Conservation (phyloP, 2,888 invertebrate species). For the Chalcosyrphus nemorum region DNA sequence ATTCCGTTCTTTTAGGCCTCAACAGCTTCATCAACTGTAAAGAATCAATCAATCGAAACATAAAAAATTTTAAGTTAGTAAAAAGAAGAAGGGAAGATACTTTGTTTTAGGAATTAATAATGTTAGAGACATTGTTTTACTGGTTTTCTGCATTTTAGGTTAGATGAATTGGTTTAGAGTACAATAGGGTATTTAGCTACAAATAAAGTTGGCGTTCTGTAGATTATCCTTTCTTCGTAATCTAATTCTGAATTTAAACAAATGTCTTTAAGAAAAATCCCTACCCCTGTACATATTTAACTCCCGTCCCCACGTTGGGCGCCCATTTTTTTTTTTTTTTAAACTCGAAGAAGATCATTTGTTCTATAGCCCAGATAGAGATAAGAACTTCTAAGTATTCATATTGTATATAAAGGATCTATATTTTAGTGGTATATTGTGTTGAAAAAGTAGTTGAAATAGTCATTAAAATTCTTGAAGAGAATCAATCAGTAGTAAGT, state of each 20-base stretch:
- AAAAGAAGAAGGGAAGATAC: constrained; percentile 71
- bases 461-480: neutral
- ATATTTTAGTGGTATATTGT: no score
- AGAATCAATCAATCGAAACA: constrained; percentile 81
- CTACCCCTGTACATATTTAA: neutral
- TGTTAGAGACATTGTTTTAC: constrained; percentile 4
- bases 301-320: neutral
- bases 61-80: constrained; percentile 78
- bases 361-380: neutral
- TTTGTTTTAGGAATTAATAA: constrained; percentile 31
- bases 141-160: constrained; percentile 25
- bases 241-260: no score
- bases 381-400: no score
- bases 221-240: no score
- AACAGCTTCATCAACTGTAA: constrained; percentile 81
- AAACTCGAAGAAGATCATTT: neutral
- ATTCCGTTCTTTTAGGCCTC: constrained; percentile 80
- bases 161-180: neutral
- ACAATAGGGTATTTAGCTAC: neutral
- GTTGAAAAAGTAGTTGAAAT: neutral
- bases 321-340: neutral
- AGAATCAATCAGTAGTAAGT: neutral
- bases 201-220: constrained; percentile 20
- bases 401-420: neutral
- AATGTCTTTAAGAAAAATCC: no score